These are phyloP conservation scores for Trichonephila clavipes DNA, from an alignment of 1,140 invertebrate genomes.

Conservation along the genomic window DNA sequence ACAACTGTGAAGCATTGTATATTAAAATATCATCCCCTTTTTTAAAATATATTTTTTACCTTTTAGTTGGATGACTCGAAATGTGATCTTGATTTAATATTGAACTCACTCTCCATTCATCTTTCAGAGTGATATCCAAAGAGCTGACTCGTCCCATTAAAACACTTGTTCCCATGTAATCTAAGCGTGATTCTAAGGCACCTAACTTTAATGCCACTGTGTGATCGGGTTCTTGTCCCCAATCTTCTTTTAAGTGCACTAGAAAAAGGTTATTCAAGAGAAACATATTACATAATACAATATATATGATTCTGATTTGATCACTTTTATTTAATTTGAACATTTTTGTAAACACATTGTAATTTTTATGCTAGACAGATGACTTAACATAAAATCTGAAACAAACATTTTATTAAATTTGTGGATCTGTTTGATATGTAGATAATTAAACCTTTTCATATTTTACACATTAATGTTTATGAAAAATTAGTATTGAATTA, in stretches of 20 bases:
- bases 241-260: conserved; percentile 94
- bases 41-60: conserved; percentile 72
- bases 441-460: too few species aligned
- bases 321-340: too few species aligned
- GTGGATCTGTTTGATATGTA: too few species aligned
- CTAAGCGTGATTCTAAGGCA: conserved; percentile 92
- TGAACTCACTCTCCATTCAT: conserved; percentile 89
- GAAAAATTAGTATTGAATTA: too few species aligned
- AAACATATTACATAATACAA: background rate
- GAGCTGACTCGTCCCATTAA: conserved; percentile 93
- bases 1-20: background rate
- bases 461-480: too few species aligned
- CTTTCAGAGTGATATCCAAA: conserved; percentile 88
- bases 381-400: too few species aligned
- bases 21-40: background rate
- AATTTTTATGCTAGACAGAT: too few species aligned
- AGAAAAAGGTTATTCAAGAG: conserved; percentile 60
- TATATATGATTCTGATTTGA: too few species aligned
- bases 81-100: conserved; percentile 79
- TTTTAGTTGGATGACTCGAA: conserved; percentile 79
- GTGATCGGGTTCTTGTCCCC: conserved; percentile 93
- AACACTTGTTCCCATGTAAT: conserved; percentile 95
- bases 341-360: too few species aligned
- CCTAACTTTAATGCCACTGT: conserved; percentile 90
- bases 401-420: too few species aligned